These are phyloP conservation scores for Tetragonula carbonaria DNA, from an alignment of 2,888 invertebrate genomes.

Conservation along the genomic window DNA sequence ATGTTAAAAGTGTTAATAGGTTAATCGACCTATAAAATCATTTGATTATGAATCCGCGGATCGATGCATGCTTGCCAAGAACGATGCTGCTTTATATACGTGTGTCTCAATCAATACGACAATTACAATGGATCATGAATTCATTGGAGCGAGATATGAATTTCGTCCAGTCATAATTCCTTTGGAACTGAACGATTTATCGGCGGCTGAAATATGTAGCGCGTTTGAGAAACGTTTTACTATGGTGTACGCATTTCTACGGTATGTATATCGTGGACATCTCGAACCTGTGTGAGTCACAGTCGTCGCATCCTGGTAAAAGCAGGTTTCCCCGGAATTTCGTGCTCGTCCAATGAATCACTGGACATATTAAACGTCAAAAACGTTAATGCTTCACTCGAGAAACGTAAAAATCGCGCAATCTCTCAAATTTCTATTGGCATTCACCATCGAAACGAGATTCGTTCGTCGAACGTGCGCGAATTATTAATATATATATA, in stretches of 20 bases:
- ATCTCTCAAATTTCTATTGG: not conserved
- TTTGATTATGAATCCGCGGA: not conserved
- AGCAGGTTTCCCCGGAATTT: conserved; percentile 65
- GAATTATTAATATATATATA: no score
- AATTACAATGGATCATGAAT: not conserved
- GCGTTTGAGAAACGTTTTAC: conserved; percentile 42
- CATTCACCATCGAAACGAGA: not conserved
- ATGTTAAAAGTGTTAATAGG: no score
- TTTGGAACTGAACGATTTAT: conserved; percentile 53
- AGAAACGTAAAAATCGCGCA: not conserved
- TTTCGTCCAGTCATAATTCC: not conserved
- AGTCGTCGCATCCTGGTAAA: conserved; percentile 50
- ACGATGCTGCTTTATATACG: not conserved
- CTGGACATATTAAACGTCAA: conserved; percentile 36
- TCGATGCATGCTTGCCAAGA: conserved; percentile 6
- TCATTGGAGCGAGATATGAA: not conserved
- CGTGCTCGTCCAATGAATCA: conserved; percentile 56
- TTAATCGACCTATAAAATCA: not conserved
- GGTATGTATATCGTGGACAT: conserved; percentile 29
- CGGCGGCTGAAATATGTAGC: conserved; percentile 3
- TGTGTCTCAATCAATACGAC: not conserved
- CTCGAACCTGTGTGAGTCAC: conserved; percentile 61
- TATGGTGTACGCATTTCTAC: not conserved
- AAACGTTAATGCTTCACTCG: conserved; percentile 17
- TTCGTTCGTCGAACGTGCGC: no score